These are phyloP conservation scores for Pogonognathellus flavescens DNA, from an alignment of 1,140 invertebrate species.

Conservation along the genomic window DNA sequence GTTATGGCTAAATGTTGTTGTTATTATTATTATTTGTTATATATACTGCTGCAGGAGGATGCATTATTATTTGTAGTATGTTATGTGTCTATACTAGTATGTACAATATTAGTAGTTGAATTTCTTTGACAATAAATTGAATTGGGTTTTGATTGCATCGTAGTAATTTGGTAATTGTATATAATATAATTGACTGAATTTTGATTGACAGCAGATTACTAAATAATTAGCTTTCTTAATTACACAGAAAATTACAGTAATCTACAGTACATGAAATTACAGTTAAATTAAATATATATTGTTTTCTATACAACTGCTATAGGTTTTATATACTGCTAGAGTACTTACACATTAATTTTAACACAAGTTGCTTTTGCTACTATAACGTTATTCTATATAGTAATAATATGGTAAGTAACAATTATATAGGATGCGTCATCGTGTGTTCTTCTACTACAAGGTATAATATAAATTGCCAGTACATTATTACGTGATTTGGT, in stretches of 20 bases:
- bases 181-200: slow-evolving; percentile 34
- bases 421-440: slow-evolving; percentile 12
- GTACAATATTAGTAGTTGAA: not conserved
- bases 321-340: too few relatives aligned
- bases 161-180: slow-evolving; percentile 8
- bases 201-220: slow-evolving; percentile 41
- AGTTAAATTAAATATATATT: too few relatives aligned
- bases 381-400: not conserved
- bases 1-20: not conserved
- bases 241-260: too few relatives aligned
- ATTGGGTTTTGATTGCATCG: slow-evolving; percentile 32
- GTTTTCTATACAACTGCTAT: too few relatives aligned
- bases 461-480: too few relatives aligned
- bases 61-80: not conserved
- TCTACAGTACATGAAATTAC: too few relatives aligned
- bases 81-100: not conserved
- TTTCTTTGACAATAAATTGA: slow-evolving; percentile 27
- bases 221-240: not conserved
- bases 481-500: slow-evolving; percentile 7
- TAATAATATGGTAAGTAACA: slow-evolving; percentile 33
- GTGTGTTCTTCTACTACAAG: not conserved
- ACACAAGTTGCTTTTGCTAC: too few relatives aligned
- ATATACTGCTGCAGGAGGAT: too few relatives aligned
- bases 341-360: too few relatives aligned
- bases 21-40: not conserved